Percentiles rank a stretch among this genome's conserved stretches.
Conservation (phyloP, 2,888 invertebrate genomes). For the Chrysomela aeneicollis region DNA sequence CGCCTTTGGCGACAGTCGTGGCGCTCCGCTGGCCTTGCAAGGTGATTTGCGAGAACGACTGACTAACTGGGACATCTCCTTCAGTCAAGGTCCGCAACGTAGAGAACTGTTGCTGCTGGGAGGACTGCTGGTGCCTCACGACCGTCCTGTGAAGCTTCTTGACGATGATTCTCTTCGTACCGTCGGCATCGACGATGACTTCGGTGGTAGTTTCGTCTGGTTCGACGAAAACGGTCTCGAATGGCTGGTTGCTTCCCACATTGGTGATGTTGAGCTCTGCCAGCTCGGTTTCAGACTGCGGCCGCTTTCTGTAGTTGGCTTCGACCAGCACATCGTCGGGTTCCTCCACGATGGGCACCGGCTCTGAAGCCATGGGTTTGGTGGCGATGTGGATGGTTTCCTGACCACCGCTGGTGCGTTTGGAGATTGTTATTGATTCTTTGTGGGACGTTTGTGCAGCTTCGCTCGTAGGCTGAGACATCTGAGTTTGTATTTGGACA, state of each 20-base stretch:
- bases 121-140: conserved; percentile 71
- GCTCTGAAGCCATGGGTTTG: conserved; percentile 64
- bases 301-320: conserved; percentile 72
- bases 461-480: conserved; percentile 49
- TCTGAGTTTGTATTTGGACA: conserved; percentile 67
- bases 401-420: conserved; percentile 68
- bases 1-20: conserved; percentile 66
- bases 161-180: conserved; percentile 81
- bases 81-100: conserved; percentile 65
- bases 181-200: conserved; percentile 81
- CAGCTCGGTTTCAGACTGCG: conserved; percentile 64
- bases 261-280: conserved; percentile 77
- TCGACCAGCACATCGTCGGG: conserved; percentile 73
- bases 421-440: conserved; percentile 73
- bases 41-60: conserved; percentile 65
- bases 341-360: conserved; percentile 63
- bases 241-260: conserved; percentile 74
- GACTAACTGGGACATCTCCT: conserved; percentile 68
- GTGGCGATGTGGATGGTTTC: conserved; percentile 79
- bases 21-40: conserved; percentile 72
- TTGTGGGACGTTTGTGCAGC: conserved; percentile 60
- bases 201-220: conserved; percentile 85
- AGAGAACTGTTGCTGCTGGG: conserved; percentile 71
- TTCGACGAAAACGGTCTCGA: conserved; percentile 82
- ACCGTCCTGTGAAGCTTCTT: conserved; percentile 75